Base-by-base conservation (phyloP, 2,888 invertebrate species). In the Deroplatys truncata region DNA sequence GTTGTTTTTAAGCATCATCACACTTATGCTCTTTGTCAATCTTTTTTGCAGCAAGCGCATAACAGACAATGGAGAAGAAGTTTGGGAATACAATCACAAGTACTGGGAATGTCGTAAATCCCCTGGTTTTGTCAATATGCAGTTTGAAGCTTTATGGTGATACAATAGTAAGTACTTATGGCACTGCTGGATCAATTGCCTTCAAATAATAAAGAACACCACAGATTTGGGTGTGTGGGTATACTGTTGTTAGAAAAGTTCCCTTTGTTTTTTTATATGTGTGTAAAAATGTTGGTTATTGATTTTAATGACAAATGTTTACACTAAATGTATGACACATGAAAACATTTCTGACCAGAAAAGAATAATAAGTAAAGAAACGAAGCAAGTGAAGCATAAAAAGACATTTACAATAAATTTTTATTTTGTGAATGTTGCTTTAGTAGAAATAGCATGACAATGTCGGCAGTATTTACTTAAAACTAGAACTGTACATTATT, bases 41-140 rank as follows among this genome's bases (percentile, higher is more conserved):
- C 20, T 72, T 72, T 89, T 28, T 89, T 92, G 15, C 91, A 95
- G 95, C 88, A 95, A 94, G 92, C 91, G 92, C 49, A 89, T 92
- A 82, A 91, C 91, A n/a, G 94, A 94, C 56, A 93, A 92, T 87
- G 95, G 95, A 72, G 95, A 96, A 90, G 96, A 96, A 92, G 94
- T 93, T 89, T 97, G 96, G 96, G 95, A 96, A 92, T 97, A 96
- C 94, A 96, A 95, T 91, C 96, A 96, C 88, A 96, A 96, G 92
- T 97, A 97, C 93, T 97, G 97, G 97, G 96, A 96, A 92, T 94
- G 94, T 91, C 93, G 95, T 83, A 96, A 96, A 91, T 96, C 95
- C 91, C 95, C 95, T 0, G 96, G 96, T 86, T 97, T 97, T 94
- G 93, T 94, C 83, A 94, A 94, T 90, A 92, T 94, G 91, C 92